phyloP scores from a whole-genome alignment of 2,113 vertebrate species.

The Tor tambroides region DNA sequence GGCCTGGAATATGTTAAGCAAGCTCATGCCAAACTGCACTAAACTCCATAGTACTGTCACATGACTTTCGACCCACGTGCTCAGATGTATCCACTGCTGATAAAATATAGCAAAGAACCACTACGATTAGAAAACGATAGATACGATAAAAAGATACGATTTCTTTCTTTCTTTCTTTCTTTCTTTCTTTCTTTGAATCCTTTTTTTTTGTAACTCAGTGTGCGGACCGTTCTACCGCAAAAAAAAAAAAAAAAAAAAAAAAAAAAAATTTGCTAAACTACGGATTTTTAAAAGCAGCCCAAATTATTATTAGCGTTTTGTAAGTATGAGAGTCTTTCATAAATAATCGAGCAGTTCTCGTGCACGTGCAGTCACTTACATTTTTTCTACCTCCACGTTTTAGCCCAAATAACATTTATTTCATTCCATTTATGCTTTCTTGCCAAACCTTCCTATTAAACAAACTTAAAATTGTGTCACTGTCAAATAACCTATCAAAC shows the following conservation, averaged over 20 bases:
- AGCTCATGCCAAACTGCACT: slow-evolving; percentile 6
- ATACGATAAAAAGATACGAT: no score
- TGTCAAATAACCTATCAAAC: not conserved
- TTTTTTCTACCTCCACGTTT: not conserved
- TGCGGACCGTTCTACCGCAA: not conserved
- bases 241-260: no score
- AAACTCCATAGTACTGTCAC: slow-evolving; percentile 17
- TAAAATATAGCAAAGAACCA: not conserved
- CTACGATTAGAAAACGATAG: not conserved
- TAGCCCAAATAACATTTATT: not conserved
- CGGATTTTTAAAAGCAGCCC: not conserved
- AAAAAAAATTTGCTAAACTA: not conserved
- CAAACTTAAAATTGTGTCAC: not conserved
- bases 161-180: no score
- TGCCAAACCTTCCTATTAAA: not conserved
- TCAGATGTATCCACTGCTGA: not conserved
- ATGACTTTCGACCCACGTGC: slow-evolving; percentile 1
- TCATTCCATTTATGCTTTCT: not conserved
- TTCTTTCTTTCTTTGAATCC: no score
- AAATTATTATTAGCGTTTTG: not conserved
- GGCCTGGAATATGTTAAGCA: not conserved
- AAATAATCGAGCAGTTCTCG: not conserved
- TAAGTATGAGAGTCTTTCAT: not conserved
- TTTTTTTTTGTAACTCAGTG: no score
- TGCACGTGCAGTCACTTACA: not conserved